A percentile compares a stretch with the other conserved stretches of the same genome.
phyloP scores from a whole-genome alignment of 2,888 invertebrate genomes.

The Timema podura region DNA sequence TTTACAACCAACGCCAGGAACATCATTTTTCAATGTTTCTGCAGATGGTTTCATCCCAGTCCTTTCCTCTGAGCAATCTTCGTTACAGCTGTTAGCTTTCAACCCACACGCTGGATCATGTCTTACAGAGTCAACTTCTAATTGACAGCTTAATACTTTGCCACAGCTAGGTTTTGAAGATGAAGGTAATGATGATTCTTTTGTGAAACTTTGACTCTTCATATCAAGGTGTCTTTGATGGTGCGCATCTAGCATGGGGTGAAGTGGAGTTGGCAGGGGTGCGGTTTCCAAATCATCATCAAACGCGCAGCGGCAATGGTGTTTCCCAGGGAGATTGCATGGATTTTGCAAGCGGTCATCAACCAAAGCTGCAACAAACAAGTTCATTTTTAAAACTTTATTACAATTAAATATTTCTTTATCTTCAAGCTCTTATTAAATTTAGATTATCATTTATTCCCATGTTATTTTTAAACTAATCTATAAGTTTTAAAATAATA shows the following conservation, averaged over 20 bases:
- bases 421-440: not conserved
- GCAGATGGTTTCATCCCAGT: not conserved
- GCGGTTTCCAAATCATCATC: constrained; percentile 52
- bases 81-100: not conserved
- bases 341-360: constrained; percentile 68
- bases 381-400: not conserved
- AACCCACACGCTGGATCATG: not conserved
- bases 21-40: not conserved
- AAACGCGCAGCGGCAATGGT: constrained; percentile 70
- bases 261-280: not conserved
- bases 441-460: not conserved
- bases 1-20: constrained; percentile 36
- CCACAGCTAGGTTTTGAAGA: not conserved
- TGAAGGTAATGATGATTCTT: not conserved
- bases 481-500: too few relatives aligned
- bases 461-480: too few relatives aligned
- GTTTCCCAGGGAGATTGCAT: constrained; percentile 71
- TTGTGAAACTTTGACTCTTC: not conserved
- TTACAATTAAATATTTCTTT: not conserved
- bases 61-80: not conserved
- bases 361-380: constrained; percentile 38
- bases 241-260: not conserved
- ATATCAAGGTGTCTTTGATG: not conserved
- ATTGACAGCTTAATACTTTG: not conserved
- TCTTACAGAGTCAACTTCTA: not conserved